Evolutionary conservation across 1,140 invertebrate genomes (phyloP), one percentile per base, ranked within the genome.

Genomic region (Leptoteleia sp.): DNA sequence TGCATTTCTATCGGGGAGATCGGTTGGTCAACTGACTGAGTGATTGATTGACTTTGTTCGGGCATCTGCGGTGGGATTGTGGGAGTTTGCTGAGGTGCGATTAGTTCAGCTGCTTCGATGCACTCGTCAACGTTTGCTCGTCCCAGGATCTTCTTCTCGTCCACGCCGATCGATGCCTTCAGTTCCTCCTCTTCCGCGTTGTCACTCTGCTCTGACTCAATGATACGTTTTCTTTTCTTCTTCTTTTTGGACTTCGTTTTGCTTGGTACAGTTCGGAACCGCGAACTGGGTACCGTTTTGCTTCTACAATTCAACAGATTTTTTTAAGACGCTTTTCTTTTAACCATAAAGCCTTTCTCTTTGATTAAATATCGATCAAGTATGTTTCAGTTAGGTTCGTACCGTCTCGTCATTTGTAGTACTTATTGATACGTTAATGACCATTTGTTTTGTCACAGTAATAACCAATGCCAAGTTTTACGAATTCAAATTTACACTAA

Each of bases 181-280:
- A 75, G 11, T 17, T 86, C 85, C 0, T 83, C 83, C 6, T 83
- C 80, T 4, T 87, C 86, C 0, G 90, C 89, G 35, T 88, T 90
- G 17, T 89, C 89, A 4, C 83, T 87, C 45, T 90, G 87, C 65
- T 91, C 91, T 4, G 89, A 88, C 59, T 88, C 81, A 7, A 89
- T 89, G 13, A 89, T 89, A 43, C 85, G 85, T 84, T 87, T 89
- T 82, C 89, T 88, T 65, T 88, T 90, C 65, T 89, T 91, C 70
- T 91, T 91, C 80, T 90, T 91, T 61, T 89, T 90, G 1, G 82
- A 80, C 52, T 89, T 90, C 3, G 82, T 79, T 81, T 90, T 88
- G 71, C 65, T 89, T 1, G 88, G 70, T 0, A 81, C 68, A 4
- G 79, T 19, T 22, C 84, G 85, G 0, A 70, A 54, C 47, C 84